Base-by-base conservation (phyloP, 2,113 vertebrate genomes). In the Capra hircus region DNA sequence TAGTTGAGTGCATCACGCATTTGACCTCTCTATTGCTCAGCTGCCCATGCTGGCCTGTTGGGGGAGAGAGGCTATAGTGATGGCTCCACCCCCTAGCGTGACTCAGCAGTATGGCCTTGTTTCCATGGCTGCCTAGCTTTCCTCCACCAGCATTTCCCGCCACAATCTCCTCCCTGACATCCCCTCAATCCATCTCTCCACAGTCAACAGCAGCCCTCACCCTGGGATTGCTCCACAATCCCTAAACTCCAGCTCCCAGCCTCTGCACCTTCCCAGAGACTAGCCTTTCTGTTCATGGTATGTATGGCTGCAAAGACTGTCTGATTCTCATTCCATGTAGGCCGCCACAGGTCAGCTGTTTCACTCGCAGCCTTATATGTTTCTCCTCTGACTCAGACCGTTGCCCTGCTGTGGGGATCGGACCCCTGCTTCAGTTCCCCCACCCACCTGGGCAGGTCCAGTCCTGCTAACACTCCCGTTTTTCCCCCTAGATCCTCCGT, bases 221-320 rank as follows among this genome's bases (percentile, higher is more conserved):
- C 67, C n/a, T 71, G 19, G 67, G 67, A 23, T 71, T 23, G 19
- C 67, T 40, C 67, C 0, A 0, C n/a, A 40, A 6, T 71, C 67
- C 5, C 67, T 40, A 12, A 71, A 40, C 67, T 12, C 67, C 67
- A 71, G 67, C 67, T 71, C 67, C n/a, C 67, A 71, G 67, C 67
- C 1, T 0, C 19, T 6, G 10, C 2, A 5, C 67, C 67, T 40
- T 40, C n/a, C 67, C n/a, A 36, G 19, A 12, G 67, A 71, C 67
- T 12, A 36, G 10, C 19, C 0, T 71, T 23, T 6, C 67, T 40
- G n/a, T 40, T 5, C 19, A 0, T 6, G 19, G 67, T 40, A 12
- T 40, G 67, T 36, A 23, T 40, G 67, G 67, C 67, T 71, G 19
- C 19, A 23, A 71, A n/a, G n/a, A 12, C n/a, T 71, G 10, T 78